Evolutionary conservation across 2,113 vertebrate genomes (phyloP), one percentile per base, ranked within the genome.

Genomic region (Nerophis ophidion): DNA sequence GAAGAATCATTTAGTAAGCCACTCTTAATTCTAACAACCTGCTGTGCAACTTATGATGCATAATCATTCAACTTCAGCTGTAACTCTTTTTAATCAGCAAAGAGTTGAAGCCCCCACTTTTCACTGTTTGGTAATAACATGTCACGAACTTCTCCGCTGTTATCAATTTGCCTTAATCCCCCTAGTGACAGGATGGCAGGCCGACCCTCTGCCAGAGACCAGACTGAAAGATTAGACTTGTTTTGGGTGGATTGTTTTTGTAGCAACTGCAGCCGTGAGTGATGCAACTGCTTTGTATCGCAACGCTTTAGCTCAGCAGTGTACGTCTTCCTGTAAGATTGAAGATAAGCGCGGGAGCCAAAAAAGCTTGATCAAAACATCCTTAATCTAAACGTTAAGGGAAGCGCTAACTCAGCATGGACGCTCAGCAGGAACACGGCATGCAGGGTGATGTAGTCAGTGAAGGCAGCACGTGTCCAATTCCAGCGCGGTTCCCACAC

Each of bases 391-490:
- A 11, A 7, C 54, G 42, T 56, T 17, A 66, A 74, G 64, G 35
- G 63, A 73, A 79, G 56, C 60, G 64, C 74, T 61, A 75, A 63
- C 72, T 82, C 80, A 84, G 85, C 83, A 80, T 44, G 62, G 66
- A 50, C 4, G 36, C 54, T 70, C 65, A 10, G 46, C 35, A 65
- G 65, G 67, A 77, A 68, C 63, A 38, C 1, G 16, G 53, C 48
- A 50, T 63, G 61, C 72, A 58, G 66, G 56, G 65, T 69, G 69
- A 60, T 55, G 71, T 77, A 73, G 68, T 63, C 62, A 61, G 62
- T 35, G 58, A 51, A 44, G 64, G 70, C 63, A 65, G 68, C 86
- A 82, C 75, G 75, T 85, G 86, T 81, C 81, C 72, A 70, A 59
- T 61, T 74, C 67, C 66, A 58, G 11, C 8, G 4, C 17, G 4